Evolutionary conservation across 2,113 vertebrate species (phyloP).

Genomic region (Ranitomeya variabilis): DNA sequence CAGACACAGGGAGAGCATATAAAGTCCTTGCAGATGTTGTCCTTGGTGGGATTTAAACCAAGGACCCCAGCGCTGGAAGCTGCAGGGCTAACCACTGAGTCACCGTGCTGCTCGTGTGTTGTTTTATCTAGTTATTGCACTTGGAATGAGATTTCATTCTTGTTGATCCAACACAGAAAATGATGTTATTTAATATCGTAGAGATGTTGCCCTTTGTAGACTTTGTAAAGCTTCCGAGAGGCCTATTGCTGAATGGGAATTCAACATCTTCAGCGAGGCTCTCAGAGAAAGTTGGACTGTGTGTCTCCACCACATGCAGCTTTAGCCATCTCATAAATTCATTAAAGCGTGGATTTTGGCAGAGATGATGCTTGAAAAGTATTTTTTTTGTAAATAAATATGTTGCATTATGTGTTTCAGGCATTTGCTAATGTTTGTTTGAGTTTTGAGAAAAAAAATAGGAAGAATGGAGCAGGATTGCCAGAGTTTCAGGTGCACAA

Average conservation of each 20-base stretch:
- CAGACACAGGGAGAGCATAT: too few species aligned
- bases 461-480: neutral
- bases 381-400: constrained; percentile 47
- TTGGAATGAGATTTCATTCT: neutral
- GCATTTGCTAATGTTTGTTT: constrained; percentile 44
- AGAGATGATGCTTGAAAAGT: neutral
- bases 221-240: neutral
- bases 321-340: constrained; percentile 20
- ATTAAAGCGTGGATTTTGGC: constrained; percentile 31
- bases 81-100: too few species aligned
- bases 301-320: constrained; percentile 6
- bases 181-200: neutral
- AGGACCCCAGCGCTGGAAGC: too few species aligned
- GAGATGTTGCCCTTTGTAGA: neutral
- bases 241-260: neutral
- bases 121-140: neutral
- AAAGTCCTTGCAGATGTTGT: too few species aligned
- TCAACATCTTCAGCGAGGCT: neutral
- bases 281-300: neutral
- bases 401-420: constrained; percentile 43
- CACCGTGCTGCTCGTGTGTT: neutral
- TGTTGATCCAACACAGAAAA: neutral
- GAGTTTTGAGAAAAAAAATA: neutral
- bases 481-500: constrained; percentile 41
- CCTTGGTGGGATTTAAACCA: too few species aligned